Evolutionary conservation across 2,888 invertebrate genomes (phyloP), one percentile per base, ranked within the genome.

Genomic region (Hirudinaria manillensis): DNA sequence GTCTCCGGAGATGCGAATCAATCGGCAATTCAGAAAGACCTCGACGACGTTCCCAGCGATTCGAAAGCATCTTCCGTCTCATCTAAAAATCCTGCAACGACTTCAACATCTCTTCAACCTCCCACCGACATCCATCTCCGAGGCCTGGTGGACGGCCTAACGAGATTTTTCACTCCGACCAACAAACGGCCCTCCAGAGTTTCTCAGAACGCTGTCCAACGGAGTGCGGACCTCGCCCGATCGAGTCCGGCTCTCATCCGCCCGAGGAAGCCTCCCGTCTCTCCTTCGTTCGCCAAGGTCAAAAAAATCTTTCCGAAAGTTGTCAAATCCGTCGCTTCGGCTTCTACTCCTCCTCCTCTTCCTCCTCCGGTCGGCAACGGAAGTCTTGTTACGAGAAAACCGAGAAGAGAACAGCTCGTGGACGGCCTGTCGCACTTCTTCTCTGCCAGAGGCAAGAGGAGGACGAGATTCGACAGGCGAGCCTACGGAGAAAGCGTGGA

Each of bases 141-240:
- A 79, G 91, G 92, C 38, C 87, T 93, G 70, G 91, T 91, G 84
- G 93, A 93, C 85, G 93, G 93, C 13, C 88, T 94, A 51, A 91
- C 92, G 72, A 91, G 91, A 85, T 91, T 93, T 83, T 94, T 93
- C 84, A 88, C 90, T 76, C 89, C 90, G 77, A 89, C 90, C 65
- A 88, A 88, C 78, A 89, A 88, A 81, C 88, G 89, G 80, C 88
- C 90, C 76, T 85, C 87, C 51, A 82, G 87, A 67, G 85, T 85
- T 45, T 84, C 84, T 55, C 79, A 82, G 72, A 83, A 81, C 78
- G 76, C 78, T 61, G 78, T 80, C 74, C 70, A 71, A 29, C 71
- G 74, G n/a, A 65, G 32, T 10, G 13, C 70, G 21, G 27, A 19
- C 45, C 21, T 70, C 36, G n/a, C 27, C 21, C 70, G 21, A 45